Evolutionary conservation across 2,797 vertebrate genomes (phyloP), one percentile per base, ranked within the genome.

Genomic region (Anableps anableps): DNA sequence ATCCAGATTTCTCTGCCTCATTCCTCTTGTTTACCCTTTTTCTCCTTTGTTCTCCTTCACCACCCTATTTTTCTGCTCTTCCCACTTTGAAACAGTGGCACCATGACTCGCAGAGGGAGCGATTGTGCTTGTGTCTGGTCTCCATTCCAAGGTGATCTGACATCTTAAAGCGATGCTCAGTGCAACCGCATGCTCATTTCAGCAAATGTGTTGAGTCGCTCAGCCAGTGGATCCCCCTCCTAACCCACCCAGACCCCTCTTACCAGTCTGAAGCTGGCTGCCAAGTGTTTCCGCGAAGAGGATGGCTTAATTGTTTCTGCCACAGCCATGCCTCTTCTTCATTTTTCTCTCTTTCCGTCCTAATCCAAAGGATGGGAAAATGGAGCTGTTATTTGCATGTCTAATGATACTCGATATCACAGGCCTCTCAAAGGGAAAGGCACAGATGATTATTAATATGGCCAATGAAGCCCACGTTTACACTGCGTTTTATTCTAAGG

Each of bases 381-480:
- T 92, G 85, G 90, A 95, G 90, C 92, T 88, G 92, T 94, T 96
- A 96, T 96, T 95, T 95, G 95, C 94, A 94, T 95, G 93, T 93
- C 95, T 95, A 94, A 96, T 95, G 94, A 94, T 89, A 91, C 88
- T 93, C 81, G 51, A 88, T 86, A 93, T 93, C 91, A 90, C 88
- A 80, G 77, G 77, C 89, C 88, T 88, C 91, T 93, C 91, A 86
- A 90, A 92, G 92, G 89, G 92, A 83, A 87, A 91, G 81, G 83
- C 80, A 76, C 89, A 85, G 89, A 92, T 92, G 92, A 94, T 94
- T 92, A 93, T 91, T 95, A 91, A 94, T 91, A 91, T 79, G 86
- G 85, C 88, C 89, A 83, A 83, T 91, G 88, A 92, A 89, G 83
- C 79, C 76, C 78, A 88, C 90, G 86, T 92, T 92, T 90, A 82